Base-by-base conservation (phyloP, 2,888 invertebrate species). In the Epinotia ramella region DNA sequence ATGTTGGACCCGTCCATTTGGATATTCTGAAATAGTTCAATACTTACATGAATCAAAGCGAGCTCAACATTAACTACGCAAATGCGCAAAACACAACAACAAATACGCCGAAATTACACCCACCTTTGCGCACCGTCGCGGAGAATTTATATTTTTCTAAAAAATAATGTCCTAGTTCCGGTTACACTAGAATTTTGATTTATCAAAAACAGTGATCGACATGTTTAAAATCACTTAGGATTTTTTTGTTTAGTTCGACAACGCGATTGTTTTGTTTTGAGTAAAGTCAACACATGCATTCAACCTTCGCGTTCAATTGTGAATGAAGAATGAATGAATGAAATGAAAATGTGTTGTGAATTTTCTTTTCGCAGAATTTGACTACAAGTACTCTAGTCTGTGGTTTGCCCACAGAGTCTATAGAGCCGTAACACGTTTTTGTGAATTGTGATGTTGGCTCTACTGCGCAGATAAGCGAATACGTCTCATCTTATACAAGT, bases 1-100 rank as follows among this genome's bases (percentile, higher is more conserved):
- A 87, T 76, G 77, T 80, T 81, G 76, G 87, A 83, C 78, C 87
- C 89, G 84, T 94, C 94, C 94, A 94, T 94, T 87, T 84, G 80
- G 44, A 73, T 81, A 78, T 78, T 78, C 78, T 83, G 79, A 73
- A 76, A 68, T 77, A 73, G 59, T 73, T 28, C 73, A 53, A 69
- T 56, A 53, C 33, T 69, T 73, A 67, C 71, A 79, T 73, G 40
- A 73, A 65, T 24, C 69, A 53, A 13, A 33, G 63, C 64, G 40
- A 66, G 18, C 62, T 57, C 56, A 65, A 65, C 79, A 73, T 73
- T 56, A 64, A 59, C 24, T 74, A 73, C 65, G 60, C 59, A 73
- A 73, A 28, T 68, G 63, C 71, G 67, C 75, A 72, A 68, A 77
- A 75, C 66, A 72, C 67, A 66, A 70, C 18, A 77, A 72, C 67